phyloP scores from a whole-genome alignment of 2,888 invertebrate species.

The Syrphus vitripennis region DNA sequence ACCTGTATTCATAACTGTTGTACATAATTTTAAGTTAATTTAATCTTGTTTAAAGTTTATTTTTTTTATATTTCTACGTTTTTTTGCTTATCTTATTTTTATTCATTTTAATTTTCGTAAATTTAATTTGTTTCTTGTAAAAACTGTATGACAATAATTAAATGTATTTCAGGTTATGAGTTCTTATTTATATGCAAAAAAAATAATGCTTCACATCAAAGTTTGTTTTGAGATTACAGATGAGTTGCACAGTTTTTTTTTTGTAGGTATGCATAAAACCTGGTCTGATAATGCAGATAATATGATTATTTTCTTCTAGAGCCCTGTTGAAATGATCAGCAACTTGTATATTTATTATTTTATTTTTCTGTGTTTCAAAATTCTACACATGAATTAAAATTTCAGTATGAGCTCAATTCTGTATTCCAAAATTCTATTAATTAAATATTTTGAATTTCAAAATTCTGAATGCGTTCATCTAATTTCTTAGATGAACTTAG shows the following conservation, averaged over 20 bases:
- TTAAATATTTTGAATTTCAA: too few relatives aligned
- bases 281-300: neutral
- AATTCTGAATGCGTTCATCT: too few relatives aligned
- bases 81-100: neutral
- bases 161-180: neutral
- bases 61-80: neutral
- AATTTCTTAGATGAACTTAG: too few relatives aligned
- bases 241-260: neutral
- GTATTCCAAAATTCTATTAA: too few relatives aligned
- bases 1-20: constrained; percentile 2
- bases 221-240: neutral
- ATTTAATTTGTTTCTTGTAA: neutral
- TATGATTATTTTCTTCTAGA: too few relatives aligned
- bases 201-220: neutral
- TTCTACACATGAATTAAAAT: too few relatives aligned
- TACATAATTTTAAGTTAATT: neutral
- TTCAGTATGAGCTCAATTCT: too few relatives aligned
- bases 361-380: too few relatives aligned
- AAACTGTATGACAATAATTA: constrained; percentile 29
- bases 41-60: neutral
- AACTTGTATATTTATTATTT: too few relatives aligned
- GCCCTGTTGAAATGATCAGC: too few relatives aligned
- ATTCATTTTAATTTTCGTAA: neutral
- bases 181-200: neutral
- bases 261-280: neutral